Base-by-base conservation (phyloP, 2,888 invertebrate species). In the Stenurella melanura region DNA sequence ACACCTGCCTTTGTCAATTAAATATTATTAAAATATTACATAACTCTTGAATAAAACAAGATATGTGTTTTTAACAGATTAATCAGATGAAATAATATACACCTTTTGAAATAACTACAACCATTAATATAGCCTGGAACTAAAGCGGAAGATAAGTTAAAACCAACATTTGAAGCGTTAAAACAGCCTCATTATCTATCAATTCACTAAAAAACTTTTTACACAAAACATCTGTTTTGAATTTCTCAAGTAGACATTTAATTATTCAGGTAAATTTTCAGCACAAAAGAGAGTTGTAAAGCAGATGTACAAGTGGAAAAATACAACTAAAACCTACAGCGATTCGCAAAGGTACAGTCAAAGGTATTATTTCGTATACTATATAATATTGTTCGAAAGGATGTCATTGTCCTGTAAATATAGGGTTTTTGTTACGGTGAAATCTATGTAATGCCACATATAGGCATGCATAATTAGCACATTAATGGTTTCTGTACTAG, bases 201-300 rank as follows among this genome's bases (percentile, higher is more conserved):
- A 72, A 72, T 50, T 54, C 12, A 58, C 30, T 42, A 17, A 58
- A 42, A 57, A 74, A 67, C 17, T 34, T 64, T 17, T 66, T 54
- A 30, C 50, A 26, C 57, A 50, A 61, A 68, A 64, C 74, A 74
- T 74, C 74, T 72, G 71, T 50, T 30, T 50, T 18, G 50, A 63
- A 63, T 56, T 34, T 56, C 63, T 57, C 73, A 42, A 54, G 54
- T 50, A 34, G 38, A 63, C 57, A 63, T 69, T 75, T 69, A 69
- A 61, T 71, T 73, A 64, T 74, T 54, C 61, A 74, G 68, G 74
- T 60, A 68, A 50, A 68, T 30, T 67, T 50, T 73, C 26, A 15
- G 42, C n/a, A 69, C 67, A 57, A 61, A 60, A 60, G 61, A 74
- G 64, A 64, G 66, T 64, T 64, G 64, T 67, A 64, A 73, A 64